Evolutionary conservation across 2,888 invertebrate genomes (phyloP), one percentile per base, ranked within the genome.

Genomic region (Calliopum simillimum): DNA sequence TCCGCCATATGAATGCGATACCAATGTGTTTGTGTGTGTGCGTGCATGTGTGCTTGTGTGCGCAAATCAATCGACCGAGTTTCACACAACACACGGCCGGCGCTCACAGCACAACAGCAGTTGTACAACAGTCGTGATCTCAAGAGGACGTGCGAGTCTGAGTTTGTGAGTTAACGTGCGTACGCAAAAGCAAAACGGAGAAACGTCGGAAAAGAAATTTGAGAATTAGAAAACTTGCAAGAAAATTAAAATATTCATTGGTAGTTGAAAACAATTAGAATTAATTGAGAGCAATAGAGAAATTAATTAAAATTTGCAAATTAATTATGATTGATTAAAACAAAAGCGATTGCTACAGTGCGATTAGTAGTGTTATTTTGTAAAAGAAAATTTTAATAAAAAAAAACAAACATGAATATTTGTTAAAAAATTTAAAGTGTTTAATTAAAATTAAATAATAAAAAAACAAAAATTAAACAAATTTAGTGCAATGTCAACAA

Each of bases 51-150:
- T 21, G 71, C 70, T 64, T 69, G 65, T 65, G 65, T 71, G 68
- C 51, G 67, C 46, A 46, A n/a, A 46, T 44, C 21, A 16, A 44
- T 11, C 14, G 12, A 44, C 21, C 11, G 19, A 46, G 16, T 12
- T 21, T 14, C 44, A 61, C 41, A 44, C 14, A 61, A 19, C 16
- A 43, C 16, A n/a, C 12, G 25, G 55, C 56, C 56, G 33, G 49
- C 69, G 4, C 33, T 13, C n/a, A 49, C 21, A n/a, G 23, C 71
- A 70, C 70, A 75, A 75, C 78, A 82, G 84, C 81, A 86, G 84
- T 86, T 85, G 82, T 82, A 81, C 79, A 84, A 82, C 82, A 85
- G 86, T 85, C 86, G 81, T 86, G 86, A 85, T 85, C 84, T 84
- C 81, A 83, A 81, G 80, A 82, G 80, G 86, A 86, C 85, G 86